Evolutionary conservation across 1,140 invertebrate genomes (phyloP).

Genomic region (Gryllus bimaculatus): DNA sequence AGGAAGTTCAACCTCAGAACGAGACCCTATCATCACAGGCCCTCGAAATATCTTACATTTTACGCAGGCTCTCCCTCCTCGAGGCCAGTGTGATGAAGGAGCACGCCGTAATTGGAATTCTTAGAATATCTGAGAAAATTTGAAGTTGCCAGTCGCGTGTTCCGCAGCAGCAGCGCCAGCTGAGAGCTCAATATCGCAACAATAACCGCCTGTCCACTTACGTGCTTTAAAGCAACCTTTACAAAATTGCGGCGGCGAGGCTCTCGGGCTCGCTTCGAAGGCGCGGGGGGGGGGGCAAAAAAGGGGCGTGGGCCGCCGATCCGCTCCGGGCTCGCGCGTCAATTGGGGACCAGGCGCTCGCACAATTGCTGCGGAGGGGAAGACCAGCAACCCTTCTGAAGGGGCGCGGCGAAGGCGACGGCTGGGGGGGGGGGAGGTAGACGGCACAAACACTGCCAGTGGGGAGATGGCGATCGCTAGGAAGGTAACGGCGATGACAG

Average conservation of each 20-base stretch:
- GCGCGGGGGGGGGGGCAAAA: background rate
- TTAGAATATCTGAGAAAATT: slow-evolving; percentile 6
- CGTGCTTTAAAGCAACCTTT: background rate
- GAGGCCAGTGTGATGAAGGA: background rate
- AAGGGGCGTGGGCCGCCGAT: background rate
- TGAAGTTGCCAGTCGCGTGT: background rate
- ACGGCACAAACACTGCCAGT: no score
- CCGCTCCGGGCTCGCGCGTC: background rate
- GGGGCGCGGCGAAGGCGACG: no score
- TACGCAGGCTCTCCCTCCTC: background rate
- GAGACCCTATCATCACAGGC: background rate
- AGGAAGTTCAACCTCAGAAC: no score
- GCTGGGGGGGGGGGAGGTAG: no score
- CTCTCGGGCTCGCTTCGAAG: background rate
- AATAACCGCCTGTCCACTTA: background rate
- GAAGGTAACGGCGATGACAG: no score
- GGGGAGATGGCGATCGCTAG: no score
- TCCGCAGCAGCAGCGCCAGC: background rate
- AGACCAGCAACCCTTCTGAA: no score
- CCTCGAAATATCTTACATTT: background rate
- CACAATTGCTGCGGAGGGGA: background rate
- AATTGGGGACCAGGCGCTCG: background rate
- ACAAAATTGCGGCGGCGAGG: background rate
- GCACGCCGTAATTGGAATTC: background rate
- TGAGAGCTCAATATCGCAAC: slow-evolving; percentile 1